Evolutionary conservation across 2,888 invertebrate species (phyloP).

Genomic region (Myopa tessellatipennis): DNA sequence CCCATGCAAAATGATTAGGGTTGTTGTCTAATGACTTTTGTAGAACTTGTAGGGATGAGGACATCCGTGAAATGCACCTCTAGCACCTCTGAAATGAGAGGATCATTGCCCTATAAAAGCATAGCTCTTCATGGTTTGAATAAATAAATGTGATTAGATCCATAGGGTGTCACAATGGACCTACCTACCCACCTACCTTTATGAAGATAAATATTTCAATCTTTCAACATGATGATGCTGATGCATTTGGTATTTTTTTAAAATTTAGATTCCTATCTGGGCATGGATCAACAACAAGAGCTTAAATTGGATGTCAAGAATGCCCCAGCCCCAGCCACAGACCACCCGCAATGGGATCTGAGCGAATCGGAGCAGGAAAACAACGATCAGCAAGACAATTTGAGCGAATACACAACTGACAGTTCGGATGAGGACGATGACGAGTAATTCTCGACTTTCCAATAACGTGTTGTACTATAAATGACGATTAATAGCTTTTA

Average conservation of each 20-base stretch:
- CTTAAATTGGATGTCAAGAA: conserved; percentile 98
- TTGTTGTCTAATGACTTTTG: too few relatives aligned
- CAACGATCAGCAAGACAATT: conserved; percentile 73
- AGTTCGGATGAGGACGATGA: conserved; percentile 73
- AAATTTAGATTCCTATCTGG: conserved; percentile 88
- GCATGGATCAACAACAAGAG: conserved; percentile 94
- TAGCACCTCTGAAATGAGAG: too few relatives aligned
- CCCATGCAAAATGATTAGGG: too few relatives aligned
- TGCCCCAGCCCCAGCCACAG: conserved; percentile 89
- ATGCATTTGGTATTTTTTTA: conserved; percentile 1
- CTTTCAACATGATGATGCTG: background rate
- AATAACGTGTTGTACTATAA: conserved; percentile 4
- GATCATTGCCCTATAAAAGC: too few relatives aligned
- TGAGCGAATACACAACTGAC: conserved; percentile 76
- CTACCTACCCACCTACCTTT: too few relatives aligned
- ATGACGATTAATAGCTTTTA: conserved; percentile 23
- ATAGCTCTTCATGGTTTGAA: too few relatives aligned
- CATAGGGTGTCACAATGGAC: too few relatives aligned
- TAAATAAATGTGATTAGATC: too few relatives aligned
- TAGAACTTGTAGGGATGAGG: too few relatives aligned
- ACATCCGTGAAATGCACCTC: too few relatives aligned
- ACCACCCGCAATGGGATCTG: conserved; percentile 98
- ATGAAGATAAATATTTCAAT: background rate
- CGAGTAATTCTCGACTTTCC: conserved; percentile 50
- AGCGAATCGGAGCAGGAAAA: conserved; percentile 89